Evolutionary conservation across 1,140 invertebrate genomes (phyloP).

Genomic region (Drosophila chauvacae): DNA sequence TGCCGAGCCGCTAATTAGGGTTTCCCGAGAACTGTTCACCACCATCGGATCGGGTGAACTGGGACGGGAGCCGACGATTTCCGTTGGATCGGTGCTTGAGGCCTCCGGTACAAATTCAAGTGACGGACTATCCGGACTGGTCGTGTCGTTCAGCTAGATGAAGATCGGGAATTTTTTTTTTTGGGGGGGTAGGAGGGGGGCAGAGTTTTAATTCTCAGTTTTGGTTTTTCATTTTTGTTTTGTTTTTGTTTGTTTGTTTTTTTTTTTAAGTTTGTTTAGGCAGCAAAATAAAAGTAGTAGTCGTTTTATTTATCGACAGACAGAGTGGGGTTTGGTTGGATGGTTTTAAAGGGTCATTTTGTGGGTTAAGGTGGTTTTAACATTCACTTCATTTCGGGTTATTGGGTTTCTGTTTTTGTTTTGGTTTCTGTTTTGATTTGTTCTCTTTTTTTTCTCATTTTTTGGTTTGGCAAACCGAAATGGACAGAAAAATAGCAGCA

Average conservation of each 20-base stretch:
- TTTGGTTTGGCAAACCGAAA: constrained; percentile 6
- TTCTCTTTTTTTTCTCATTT: constrained; percentile 14
- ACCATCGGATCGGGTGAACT: constrained; percentile 62
- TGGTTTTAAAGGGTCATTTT: constrained; percentile 5
- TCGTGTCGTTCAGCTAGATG: constrained; percentile 82
- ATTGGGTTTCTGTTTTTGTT: constrained; percentile 21
- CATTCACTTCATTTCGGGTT: constrained; percentile 34
- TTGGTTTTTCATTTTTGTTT: constrained; percentile 14
- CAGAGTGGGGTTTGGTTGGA: constrained; percentile 4
- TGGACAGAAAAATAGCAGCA: constrained; percentile 36
- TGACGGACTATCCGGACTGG: constrained; percentile 81
- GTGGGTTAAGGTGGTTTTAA: constrained; percentile 11
- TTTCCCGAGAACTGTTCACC: constrained; percentile 60
- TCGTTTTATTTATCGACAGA: constrained; percentile 15
- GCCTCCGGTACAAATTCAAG: constrained; percentile 78
- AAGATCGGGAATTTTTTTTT: constrained; percentile 56
- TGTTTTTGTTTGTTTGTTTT: constrained; percentile 17
- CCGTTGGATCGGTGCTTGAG: constrained; percentile 22
- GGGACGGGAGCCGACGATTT: constrained; percentile 49
- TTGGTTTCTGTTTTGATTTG: constrained; percentile 28
- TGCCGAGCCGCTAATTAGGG: constrained; percentile 40
- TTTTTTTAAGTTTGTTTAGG: constrained; percentile 19
- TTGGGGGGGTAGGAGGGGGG: constrained; percentile 28
- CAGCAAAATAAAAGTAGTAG: constrained; percentile 38
- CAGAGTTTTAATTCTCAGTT: constrained; percentile 54